Conservation (phyloP, 2,113 vertebrate species). For the Takifugu flavidus region DNA sequence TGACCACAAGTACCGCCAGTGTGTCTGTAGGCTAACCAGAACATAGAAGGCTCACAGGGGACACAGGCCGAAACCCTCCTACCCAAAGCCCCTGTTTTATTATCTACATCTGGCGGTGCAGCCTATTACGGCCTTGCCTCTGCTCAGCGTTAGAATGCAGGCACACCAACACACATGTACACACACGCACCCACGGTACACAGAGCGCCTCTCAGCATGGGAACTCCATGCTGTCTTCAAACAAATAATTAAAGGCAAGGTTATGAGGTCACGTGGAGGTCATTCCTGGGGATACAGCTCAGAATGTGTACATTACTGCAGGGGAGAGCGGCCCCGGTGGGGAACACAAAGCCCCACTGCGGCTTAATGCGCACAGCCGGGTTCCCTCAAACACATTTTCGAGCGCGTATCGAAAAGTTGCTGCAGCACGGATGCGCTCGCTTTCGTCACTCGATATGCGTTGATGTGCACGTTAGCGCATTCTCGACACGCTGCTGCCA, state of each 20-base stretch:
- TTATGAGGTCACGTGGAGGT: slow-evolving; percentile 92
- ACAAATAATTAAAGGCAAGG: slow-evolving; percentile 99
- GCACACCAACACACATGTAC: slow-evolving; percentile 51
- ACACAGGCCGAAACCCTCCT: slow-evolving; percentile 58
- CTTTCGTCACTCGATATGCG: slow-evolving; percentile 34
- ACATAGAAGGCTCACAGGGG: slow-evolving; percentile 52
- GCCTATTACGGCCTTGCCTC: slow-evolving; percentile 82
- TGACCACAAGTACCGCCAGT: slow-evolving; percentile 49
- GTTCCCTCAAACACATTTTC: slow-evolving; percentile 45
- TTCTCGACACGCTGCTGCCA: slow-evolving; percentile 43
- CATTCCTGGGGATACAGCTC: slow-evolving; percentile 93
- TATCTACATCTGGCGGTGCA: slow-evolving; percentile 93
- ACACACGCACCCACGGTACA: slow-evolving; percentile 56
- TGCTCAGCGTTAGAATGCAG: slow-evolving; percentile 65
- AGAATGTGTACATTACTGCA: slow-evolving; percentile 91
- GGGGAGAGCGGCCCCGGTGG: slow-evolving; percentile 39
- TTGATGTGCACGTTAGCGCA: slow-evolving; percentile 30
- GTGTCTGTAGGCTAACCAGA: slow-evolving; percentile 59
- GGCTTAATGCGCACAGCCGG: slow-evolving; percentile 54
- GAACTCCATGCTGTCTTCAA: slow-evolving; percentile 99
- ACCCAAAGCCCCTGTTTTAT: slow-evolving; percentile 78
- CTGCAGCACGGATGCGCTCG: slow-evolving; percentile 31
- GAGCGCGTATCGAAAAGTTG: slow-evolving; percentile 39
- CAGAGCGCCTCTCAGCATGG: slow-evolving; percentile 86
- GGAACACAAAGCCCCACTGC: slow-evolving; percentile 27